A percentile compares a stretch with the other conserved stretches of the same genome.
phyloP scores from a whole-genome alignment of 2,888 invertebrate species.

The Trichogramma dendrolimi region DNA sequence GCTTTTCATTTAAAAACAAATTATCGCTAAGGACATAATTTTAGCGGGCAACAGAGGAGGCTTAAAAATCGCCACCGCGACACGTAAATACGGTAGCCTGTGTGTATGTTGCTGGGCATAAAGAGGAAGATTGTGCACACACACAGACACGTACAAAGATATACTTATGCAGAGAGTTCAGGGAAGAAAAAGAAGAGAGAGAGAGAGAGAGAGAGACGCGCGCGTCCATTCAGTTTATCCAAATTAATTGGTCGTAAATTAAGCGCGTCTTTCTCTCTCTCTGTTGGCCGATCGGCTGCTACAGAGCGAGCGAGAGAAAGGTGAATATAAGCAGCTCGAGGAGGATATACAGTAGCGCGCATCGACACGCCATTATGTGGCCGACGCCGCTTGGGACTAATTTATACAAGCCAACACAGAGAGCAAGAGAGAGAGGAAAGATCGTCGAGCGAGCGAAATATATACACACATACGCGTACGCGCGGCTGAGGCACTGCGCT shows the following conservation, averaged over 20 bases:
- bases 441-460: too few relatives aligned
- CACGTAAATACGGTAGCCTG: too few relatives aligned
- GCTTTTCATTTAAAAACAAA: conserved; percentile 7
- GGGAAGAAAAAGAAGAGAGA: conserved; percentile 13
- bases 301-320: conserved; percentile 23
- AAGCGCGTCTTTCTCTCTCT: conserved; percentile 29
- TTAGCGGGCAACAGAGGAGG: not conserved
- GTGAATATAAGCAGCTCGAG: conserved; percentile 42
- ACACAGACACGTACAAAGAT: not conserved
- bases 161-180: not conserved
- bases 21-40: conserved; percentile 17
- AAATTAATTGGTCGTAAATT: conserved; percentile 54
- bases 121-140: not conserved
- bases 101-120: too few relatives aligned
- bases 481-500: too few relatives aligned
- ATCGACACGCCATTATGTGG: conserved; percentile 53
- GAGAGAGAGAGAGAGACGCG: conserved; percentile 12
- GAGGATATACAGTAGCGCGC: conserved; percentile 46
- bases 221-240: conserved; percentile 48
- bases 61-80: conserved; percentile 10
- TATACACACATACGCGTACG: too few relatives aligned
- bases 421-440: too few relatives aligned
- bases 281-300: too few relatives aligned
- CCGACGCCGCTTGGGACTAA: conserved; percentile 47
- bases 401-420: conserved; percentile 47